Evolutionary conservation across 2,888 invertebrate genomes (phyloP).

Genomic region (Clitarchus hookeri): DNA sequence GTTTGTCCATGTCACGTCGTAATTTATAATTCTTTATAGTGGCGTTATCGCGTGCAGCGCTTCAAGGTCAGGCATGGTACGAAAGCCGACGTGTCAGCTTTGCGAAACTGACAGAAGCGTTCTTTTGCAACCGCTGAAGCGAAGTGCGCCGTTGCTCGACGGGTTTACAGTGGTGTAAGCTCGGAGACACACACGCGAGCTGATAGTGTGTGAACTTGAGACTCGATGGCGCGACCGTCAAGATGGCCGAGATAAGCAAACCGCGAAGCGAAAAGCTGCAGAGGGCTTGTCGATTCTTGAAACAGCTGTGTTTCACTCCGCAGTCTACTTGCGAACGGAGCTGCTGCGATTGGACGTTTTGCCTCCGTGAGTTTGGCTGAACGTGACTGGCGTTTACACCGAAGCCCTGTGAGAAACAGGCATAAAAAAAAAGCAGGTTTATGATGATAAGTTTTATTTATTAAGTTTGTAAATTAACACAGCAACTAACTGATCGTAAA

Average conservation of each 20-base stretch:
- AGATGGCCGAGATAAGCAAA: not conserved
- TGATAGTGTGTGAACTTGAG: constrained; percentile 4
- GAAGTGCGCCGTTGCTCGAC: not conserved
- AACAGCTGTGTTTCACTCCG: too few relatives aligned
- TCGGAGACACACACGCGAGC: not conserved
- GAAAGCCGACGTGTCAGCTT: not conserved
- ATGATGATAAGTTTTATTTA: too few relatives aligned
- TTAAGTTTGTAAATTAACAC: too few relatives aligned
- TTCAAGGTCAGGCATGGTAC: not conserved
- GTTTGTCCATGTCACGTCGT: not conserved
- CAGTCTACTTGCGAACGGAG: too few relatives aligned
- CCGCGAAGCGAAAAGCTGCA: not conserved
- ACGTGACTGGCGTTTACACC: too few relatives aligned
- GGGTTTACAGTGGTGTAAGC: constrained; percentile 3
- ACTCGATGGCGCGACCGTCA: not conserved
- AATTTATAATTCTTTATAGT: not conserved
- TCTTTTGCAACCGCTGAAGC: not conserved
- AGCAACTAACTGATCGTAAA: too few relatives aligned
- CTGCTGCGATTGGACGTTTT: too few relatives aligned
- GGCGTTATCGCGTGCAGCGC: not conserved
- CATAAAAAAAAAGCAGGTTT: too few relatives aligned
- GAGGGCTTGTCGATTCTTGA: too few relatives aligned
- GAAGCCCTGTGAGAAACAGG: too few relatives aligned
- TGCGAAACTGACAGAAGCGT: not conserved
- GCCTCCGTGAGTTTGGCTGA: too few relatives aligned